Percentiles rank a stretch among this genome's conserved stretches.
These are phyloP conservation scores for Hyperopisus bebe DNA, from an alignment of 2,113 vertebrate species.

Conservation along the genomic window DNA sequence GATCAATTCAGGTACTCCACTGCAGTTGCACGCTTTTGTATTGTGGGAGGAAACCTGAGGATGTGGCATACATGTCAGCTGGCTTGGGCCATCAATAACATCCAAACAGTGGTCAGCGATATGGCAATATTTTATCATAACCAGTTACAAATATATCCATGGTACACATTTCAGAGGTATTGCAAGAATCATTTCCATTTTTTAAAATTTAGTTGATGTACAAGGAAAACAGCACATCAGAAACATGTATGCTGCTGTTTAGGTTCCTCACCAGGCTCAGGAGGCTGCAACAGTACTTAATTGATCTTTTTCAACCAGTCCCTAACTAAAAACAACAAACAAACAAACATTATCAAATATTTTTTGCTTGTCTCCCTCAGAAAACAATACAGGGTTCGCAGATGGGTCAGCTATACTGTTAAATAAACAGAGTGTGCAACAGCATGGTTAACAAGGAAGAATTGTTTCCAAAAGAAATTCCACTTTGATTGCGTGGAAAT, in stretches of 20 bases:
- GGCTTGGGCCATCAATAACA: neutral
- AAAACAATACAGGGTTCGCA: too few relatives aligned
- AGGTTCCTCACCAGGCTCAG: too few relatives aligned
- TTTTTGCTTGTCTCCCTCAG: too few relatives aligned
- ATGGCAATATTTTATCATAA: neutral
- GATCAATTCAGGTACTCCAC: neutral
- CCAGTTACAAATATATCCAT: neutral
- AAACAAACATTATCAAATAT: too few relatives aligned
- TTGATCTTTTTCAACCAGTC: too few relatives aligned
- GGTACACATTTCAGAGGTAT: neutral
- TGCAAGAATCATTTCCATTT: neutral
- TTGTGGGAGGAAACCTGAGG: neutral
- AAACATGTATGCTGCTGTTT: too few relatives aligned
- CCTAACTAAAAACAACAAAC: too few relatives aligned
- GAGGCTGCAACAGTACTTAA: too few relatives aligned
- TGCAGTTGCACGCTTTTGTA: neutral
- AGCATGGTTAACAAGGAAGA: neutral
- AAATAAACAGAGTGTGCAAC: too few relatives aligned
- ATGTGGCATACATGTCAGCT: neutral
- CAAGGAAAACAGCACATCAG: too few relatives aligned
- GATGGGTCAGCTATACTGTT: too few relatives aligned
- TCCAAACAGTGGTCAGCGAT: neutral
- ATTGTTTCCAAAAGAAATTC: neutral
- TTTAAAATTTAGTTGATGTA: too few relatives aligned
- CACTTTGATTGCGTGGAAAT: neutral